phyloP scores from a whole-genome alignment of 1,140 invertebrate species.

The Vanessa tameamea region DNA sequence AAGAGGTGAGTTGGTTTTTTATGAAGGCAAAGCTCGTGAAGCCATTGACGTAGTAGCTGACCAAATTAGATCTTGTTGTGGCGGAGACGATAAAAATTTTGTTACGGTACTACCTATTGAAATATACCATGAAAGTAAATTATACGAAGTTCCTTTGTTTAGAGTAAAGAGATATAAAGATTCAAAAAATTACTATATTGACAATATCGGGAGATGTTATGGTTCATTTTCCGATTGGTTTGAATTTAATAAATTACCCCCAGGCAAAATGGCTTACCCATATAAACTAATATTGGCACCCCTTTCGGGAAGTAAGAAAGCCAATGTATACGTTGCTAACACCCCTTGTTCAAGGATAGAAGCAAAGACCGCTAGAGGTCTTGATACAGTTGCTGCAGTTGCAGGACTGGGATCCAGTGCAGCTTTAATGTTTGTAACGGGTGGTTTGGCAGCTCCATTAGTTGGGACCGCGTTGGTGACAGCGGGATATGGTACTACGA shows the following conservation, averaged over 20 bases:
- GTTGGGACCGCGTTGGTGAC: slow-evolving; percentile 36
- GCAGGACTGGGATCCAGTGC: slow-evolving; percentile 38
- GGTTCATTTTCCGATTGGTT: slow-evolving; percentile 38
- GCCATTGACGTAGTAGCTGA: slow-evolving; percentile 43
- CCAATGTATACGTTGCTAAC: slow-evolving; percentile 24
- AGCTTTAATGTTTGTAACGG: slow-evolving; percentile 40
- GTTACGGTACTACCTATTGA: slow-evolving; percentile 46
- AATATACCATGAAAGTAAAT: slow-evolving; percentile 40
- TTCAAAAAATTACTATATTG: slow-evolving; percentile 42
- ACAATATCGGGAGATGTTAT: slow-evolving; percentile 45
- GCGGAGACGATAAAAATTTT: slow-evolving; percentile 42
- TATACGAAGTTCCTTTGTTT: slow-evolving; percentile 47
- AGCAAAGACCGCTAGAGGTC: slow-evolving; percentile 22
- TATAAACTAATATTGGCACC: slow-evolving; percentile 29
- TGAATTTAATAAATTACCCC: slow-evolving; percentile 43
- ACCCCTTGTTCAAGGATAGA: slow-evolving; percentile 34
- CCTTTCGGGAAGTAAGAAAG: slow-evolving; percentile 30
- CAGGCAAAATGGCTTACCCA: slow-evolving; percentile 43
- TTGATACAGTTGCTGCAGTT: slow-evolving; percentile 40
- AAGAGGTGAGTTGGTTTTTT: slow-evolving; percentile 41
- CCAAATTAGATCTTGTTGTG: slow-evolving; percentile 41
- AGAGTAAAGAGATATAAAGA: slow-evolving; percentile 39
- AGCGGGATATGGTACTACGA: slow-evolving; percentile 40
- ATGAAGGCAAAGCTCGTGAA: slow-evolving; percentile 37
- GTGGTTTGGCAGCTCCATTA: slow-evolving; percentile 42